Conservation (phyloP, 2,113 vertebrate genomes). For the Coptodon rendalli region DNA sequence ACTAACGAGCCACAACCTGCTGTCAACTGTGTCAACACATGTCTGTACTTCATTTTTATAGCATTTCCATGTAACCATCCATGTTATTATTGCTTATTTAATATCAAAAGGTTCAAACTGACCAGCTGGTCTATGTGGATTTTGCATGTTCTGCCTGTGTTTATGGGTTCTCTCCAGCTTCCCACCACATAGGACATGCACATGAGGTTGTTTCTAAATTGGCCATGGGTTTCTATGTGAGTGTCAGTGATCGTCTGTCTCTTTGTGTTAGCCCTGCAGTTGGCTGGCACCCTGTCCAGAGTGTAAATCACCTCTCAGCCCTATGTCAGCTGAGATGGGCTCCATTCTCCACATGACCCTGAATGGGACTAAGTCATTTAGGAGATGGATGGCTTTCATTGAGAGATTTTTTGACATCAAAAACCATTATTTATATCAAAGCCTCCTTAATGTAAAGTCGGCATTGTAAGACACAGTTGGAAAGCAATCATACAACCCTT, state of each 20-base stretch:
- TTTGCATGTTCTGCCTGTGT: background rate
- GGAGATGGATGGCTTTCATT: background rate
- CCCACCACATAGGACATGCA: background rate
- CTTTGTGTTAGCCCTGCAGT: background rate
- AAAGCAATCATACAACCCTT: background rate
- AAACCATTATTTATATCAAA: background rate
- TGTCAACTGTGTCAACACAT: background rate
- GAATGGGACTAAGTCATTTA: background rate
- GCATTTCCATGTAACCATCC: background rate
- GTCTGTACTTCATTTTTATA: background rate
- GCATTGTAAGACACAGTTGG: background rate
- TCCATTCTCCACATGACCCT: background rate
- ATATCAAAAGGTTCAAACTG: background rate
- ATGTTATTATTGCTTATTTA: background rate
- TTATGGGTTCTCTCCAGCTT: background rate
- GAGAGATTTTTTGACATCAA: background rate
- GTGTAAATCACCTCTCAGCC: background rate
- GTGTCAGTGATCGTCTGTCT: background rate
- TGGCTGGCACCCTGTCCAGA: background rate
- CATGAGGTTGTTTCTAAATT: background rate
- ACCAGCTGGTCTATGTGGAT: background rate
- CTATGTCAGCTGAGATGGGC: background rate
- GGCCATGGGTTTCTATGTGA: background rate
- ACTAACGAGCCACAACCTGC: background rate
- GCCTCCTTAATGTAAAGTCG: background rate